Evolutionary conservation across 1,140 invertebrate species (phyloP).

Genomic region (Drosophila seguyi): DNA sequence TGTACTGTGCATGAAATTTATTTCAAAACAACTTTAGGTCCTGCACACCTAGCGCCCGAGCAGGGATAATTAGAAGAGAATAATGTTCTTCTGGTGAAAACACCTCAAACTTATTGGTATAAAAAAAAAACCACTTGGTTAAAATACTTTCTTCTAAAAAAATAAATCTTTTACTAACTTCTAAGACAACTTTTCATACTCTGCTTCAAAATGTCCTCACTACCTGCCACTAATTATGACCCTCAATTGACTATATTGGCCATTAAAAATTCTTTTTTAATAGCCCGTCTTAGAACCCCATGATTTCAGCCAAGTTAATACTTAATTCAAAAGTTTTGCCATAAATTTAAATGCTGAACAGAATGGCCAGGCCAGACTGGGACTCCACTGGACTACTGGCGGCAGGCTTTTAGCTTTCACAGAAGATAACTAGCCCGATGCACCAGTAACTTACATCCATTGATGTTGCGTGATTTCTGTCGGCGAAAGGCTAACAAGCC

Average conservation of each 20-base stretch:
- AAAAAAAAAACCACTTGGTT: not conserved
- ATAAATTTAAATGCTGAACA: conserved; percentile 19
- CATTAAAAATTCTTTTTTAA: not conserved
- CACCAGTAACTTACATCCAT: conserved; percentile 64
- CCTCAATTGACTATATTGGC: not conserved
- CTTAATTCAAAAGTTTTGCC: conserved; percentile 2
- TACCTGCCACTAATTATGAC: not conserved
- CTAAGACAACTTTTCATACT: too few relatives aligned
- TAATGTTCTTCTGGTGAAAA: not conserved
- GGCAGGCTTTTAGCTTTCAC: conserved; percentile 1
- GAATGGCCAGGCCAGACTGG: not conserved
- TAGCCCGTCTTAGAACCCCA: not conserved
- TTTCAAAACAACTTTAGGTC: not conserved
- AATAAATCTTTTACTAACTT: too few relatives aligned
- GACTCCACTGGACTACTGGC: not conserved
- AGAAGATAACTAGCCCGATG: conserved; percentile 33
- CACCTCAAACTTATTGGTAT: too few relatives aligned
- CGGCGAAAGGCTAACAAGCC: conserved; percentile 23
- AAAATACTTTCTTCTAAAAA: too few relatives aligned
- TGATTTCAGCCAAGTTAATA: not conserved
- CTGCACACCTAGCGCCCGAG: not conserved
- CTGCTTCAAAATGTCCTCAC: not conserved
- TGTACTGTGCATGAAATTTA: too few relatives aligned
- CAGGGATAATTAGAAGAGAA: not conserved
- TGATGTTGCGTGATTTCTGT: conserved; percentile 64